Base-by-base conservation (phyloP, 2,888 invertebrate genomes). In the Eupithecia abbreviata region DNA sequence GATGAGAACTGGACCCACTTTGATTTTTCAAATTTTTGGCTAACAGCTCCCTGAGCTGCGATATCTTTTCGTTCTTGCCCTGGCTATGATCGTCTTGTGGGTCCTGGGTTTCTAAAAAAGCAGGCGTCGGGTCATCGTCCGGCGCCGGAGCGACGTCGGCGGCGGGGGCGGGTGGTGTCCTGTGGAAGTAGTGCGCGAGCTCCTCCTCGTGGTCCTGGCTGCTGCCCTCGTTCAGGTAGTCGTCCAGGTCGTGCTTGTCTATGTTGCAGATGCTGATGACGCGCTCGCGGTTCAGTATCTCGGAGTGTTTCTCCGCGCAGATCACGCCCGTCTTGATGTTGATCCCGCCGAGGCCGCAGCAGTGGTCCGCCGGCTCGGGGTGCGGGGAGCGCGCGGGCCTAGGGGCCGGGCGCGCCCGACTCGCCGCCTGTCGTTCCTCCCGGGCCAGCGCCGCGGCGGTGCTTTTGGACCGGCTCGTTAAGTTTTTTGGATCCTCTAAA, bases 151-250 rank as follows among this genome's bases (percentile, higher is more conserved):
- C 76, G 73, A 84, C 79, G 49, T 81, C 82, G 72, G 84, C 79
- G 49, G 82, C 82, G 79, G 77, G 42, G 82, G 77, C 84, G n/a
- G 92, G 91, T 82, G 90, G 89, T 73, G 90, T 89, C 69, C 90
- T 88, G 73, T 96, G 97, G 91, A 98, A 98, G 93, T 98, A 98
- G 92, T 97, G 97, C 89, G 97, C 95, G 84, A 98, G 92, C 92
- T 98, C 98, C 88, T 98, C 98, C 87, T 98, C 98, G 90, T 98
- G 98, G 87, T 97, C 97, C 86, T 97, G 97, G 87, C 97, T 97
- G 86, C 89, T 93, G 80, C 97, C 97, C 81, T 96, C 97, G 89
- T 97, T 97, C 82, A 98, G 94, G 89, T 98, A 98, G 91, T 97
- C 98, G 89, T 97, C 97, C 80, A 98, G 92, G 80, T 97, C 97